Percentiles rank a stretch among this genome's conserved stretches.
Conservation (phyloP, 2,113 vertebrate genomes). For the Oncorhynchus nerka region DNA sequence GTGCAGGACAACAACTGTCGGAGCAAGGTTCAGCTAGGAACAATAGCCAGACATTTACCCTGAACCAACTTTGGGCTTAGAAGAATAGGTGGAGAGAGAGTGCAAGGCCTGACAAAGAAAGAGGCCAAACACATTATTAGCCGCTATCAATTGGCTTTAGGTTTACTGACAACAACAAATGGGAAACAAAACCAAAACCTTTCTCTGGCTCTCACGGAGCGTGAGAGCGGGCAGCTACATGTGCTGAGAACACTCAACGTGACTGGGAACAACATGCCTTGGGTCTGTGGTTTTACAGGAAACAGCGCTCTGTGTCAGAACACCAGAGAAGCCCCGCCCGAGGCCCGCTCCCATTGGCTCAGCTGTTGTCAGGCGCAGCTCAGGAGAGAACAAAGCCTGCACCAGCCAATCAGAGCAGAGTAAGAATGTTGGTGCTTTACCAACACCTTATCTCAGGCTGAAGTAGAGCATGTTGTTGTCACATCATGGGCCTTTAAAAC, state of each 20-base stretch:
- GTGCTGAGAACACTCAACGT: conserved; percentile 1
- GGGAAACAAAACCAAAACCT: conserved; percentile 56
- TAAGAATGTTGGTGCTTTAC: conserved; percentile 33
- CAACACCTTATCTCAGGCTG: conserved; percentile 34
- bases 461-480: conserved; percentile 24
- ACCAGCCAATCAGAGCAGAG: conserved; percentile 50
- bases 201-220: not conserved
- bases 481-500: conserved; percentile 63
- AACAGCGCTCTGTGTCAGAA: conserved; percentile 26
- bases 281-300: conserved; percentile 16
- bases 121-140: not conserved
- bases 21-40: not conserved
- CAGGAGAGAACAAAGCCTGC: conserved; percentile 36
- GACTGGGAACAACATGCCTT: conserved; percentile 8
- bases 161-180: conserved; percentile 47
- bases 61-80: not conserved
- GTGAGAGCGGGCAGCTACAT: conserved; percentile 32
- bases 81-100: not conserved
- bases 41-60: no score
- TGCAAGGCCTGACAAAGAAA: no score
- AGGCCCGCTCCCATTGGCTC: conserved; percentile 55
- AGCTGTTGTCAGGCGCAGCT: conserved; percentile 58
- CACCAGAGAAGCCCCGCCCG: conserved; percentile 27
- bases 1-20: not conserved
- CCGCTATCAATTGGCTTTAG: conserved; percentile 5